phyloP scores from a whole-genome alignment of 1,140 invertebrate genomes.

The Saxidomus purpurata region DNA sequence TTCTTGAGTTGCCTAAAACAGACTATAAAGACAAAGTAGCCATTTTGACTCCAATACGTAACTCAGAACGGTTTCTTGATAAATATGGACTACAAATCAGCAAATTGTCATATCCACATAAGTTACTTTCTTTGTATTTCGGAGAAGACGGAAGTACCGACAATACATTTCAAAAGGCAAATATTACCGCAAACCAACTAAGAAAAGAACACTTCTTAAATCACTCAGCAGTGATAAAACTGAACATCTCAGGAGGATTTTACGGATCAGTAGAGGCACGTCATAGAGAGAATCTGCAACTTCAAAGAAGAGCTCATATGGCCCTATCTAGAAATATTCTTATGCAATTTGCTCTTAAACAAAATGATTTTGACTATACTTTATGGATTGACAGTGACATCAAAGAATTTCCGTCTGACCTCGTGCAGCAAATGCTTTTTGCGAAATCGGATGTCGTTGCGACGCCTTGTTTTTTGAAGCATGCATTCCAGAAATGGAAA shows the following conservation, averaged over 20 bases:
- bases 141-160: slow-evolving; percentile 83
- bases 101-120: slow-evolving; percentile 78
- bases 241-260: slow-evolving; percentile 73
- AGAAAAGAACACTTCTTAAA: slow-evolving; percentile 64
- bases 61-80: slow-evolving; percentile 65
- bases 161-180: slow-evolving; percentile 73
- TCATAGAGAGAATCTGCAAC: slow-evolving; percentile 70
- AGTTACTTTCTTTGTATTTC: slow-evolving; percentile 79
- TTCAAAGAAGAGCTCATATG: slow-evolving; percentile 76
- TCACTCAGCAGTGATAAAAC: slow-evolving; percentile 67
- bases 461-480: slow-evolving; percentile 76
- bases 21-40: no score
- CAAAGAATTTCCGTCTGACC: slow-evolving; percentile 72
- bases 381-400: slow-evolving; percentile 84
- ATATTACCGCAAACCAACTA: slow-evolving; percentile 67
- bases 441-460: slow-evolving; percentile 79
- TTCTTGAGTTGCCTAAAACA: slow-evolving; percentile 58
- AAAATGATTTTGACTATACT: no score
- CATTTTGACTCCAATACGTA: no score
- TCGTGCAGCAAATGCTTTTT: slow-evolving; percentile 80
- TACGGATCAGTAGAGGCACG: slow-evolving; percentile 63
- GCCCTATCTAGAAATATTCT: slow-evolving; percentile 80
- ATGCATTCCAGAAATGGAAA: slow-evolving; percentile 66
- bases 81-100: slow-evolving; percentile 72
- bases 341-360: no score